A percentile compares a stretch with the other conserved stretches of the same genome.
phyloP scores from a whole-genome alignment of 2,113 vertebrate species.

The Bungarus multicinctus region DNA sequence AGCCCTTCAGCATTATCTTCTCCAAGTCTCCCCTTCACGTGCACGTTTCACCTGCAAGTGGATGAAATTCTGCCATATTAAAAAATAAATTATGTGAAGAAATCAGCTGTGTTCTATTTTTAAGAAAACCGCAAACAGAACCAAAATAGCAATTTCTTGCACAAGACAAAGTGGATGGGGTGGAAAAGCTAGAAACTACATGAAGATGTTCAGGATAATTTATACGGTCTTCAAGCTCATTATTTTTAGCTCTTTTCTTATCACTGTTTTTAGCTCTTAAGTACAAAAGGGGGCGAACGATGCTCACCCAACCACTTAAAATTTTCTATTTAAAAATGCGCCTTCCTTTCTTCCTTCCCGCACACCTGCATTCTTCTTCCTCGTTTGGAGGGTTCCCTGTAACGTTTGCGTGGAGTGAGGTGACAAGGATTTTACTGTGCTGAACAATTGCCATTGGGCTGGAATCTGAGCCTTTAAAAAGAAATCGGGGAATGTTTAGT shows the following conservation, averaged over 20 bases:
- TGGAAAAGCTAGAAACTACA: conserved; percentile 71
- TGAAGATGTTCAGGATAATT: conserved; percentile 71
- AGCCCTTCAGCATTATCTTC: neutral
- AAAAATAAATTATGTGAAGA: neutral
- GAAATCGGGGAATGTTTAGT: neutral
- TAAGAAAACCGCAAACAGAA: conserved; percentile 73
- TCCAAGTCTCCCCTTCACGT: neutral
- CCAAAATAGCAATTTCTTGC: conserved; percentile 71
- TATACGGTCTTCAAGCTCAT: neutral
- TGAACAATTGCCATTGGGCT: neutral
- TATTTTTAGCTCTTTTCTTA: neutral
- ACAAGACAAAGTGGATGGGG: conserved; percentile 74
- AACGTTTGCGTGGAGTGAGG: neutral
- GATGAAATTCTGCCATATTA: neutral
- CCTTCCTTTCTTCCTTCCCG: neutral
- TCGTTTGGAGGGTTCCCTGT: neutral
- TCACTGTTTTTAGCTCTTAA: neutral
- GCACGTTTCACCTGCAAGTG: neutral
- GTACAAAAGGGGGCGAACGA: neutral
- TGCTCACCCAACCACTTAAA: neutral
- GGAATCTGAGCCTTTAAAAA: neutral
- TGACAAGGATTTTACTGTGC: neutral
- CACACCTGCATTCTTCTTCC: neutral
- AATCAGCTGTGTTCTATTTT: neutral
- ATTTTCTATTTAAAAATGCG: neutral